Evolutionary conservation across 2,113 vertebrate species (phyloP).

Genomic region (Odobenus rosmarus): DNA sequence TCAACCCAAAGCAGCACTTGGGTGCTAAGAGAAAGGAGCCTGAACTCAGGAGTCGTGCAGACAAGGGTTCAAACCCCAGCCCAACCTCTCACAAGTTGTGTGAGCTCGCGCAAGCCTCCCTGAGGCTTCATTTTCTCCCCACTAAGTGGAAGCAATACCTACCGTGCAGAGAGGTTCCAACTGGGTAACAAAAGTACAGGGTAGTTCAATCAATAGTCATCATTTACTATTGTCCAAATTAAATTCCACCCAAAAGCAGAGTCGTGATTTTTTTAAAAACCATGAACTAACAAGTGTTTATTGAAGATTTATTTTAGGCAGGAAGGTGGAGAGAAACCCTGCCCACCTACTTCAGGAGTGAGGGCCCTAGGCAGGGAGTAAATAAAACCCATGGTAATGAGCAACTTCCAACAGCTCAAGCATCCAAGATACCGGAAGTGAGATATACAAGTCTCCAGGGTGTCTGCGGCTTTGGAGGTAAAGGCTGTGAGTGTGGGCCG

Average conservation of each 20-base stretch:
- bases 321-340: not conserved
- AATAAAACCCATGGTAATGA: not conserved
- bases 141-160: not conserved
- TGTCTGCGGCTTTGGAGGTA: conserved; percentile 37
- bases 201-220: not conserved
- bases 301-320: conserved; percentile 31
- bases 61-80: not conserved
- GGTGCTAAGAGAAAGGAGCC: not conserved
- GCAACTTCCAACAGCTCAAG: not conserved
- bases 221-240: not conserved
- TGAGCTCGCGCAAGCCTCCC: not conserved
- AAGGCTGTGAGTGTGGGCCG: not conserved
- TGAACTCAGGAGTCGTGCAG: not conserved
- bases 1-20: not conserved
- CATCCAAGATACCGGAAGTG: not conserved
- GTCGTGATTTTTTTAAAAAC: not conserved
- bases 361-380: not conserved
- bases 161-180: not conserved
- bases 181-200: fast-evolving
- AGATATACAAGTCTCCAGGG: not conserved
- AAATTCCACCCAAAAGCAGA: not conserved
- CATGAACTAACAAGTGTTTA: not conserved
- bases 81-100: not conserved
- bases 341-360: not conserved
- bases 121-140: not conserved